Percentiles rank a stretch among this genome's conserved stretches.
Conservation (phyloP, 2,797 vertebrate genomes). For the Characodon lateralis region DNA sequence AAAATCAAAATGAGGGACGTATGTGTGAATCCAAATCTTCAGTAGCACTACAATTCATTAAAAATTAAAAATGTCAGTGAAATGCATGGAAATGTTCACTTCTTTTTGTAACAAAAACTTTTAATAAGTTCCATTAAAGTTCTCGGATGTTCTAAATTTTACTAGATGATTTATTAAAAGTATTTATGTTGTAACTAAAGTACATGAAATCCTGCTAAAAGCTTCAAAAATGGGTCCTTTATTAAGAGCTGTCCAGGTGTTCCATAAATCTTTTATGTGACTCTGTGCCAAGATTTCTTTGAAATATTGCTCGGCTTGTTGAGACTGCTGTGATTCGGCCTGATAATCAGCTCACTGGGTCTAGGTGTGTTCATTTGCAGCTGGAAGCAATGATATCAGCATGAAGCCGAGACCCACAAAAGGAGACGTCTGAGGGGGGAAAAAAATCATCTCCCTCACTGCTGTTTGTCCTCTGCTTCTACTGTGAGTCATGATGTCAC, state of each 20-base stretch:
- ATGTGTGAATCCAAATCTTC: background rate
- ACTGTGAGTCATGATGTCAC: constrained; percentile 43
- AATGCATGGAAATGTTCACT: background rate
- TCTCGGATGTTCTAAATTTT: constrained; percentile 1
- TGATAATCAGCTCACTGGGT: constrained; percentile 41
- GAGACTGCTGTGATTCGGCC: constrained; percentile 50
- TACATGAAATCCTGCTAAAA: background rate
- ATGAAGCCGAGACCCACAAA: background rate
- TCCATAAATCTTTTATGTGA: constrained; percentile 35
- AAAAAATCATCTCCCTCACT: background rate
- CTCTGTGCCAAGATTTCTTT: constrained; percentile 2
- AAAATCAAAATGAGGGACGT: background rate
- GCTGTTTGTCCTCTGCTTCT: background rate
- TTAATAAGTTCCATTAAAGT: constrained; percentile 29
- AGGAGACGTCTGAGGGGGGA: background rate
- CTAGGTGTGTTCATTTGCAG: constrained; percentile 9
- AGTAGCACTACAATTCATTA: background rate
- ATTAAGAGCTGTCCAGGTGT: constrained; percentile 29
- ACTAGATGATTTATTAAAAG: background rate
- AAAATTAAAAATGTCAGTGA: background rate
- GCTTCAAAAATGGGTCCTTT: constrained; percentile 8
- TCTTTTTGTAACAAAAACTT: constrained; percentile 15
- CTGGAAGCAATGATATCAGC: constrained; percentile 13
- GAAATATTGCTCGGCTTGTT: constrained; percentile 41
- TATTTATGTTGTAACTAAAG: constrained; percentile 6